Evolutionary conservation across 2,797 vertebrate species (phyloP), one percentile per base, ranked within the genome.

Genomic region (Phalanger gymnotis): DNA sequence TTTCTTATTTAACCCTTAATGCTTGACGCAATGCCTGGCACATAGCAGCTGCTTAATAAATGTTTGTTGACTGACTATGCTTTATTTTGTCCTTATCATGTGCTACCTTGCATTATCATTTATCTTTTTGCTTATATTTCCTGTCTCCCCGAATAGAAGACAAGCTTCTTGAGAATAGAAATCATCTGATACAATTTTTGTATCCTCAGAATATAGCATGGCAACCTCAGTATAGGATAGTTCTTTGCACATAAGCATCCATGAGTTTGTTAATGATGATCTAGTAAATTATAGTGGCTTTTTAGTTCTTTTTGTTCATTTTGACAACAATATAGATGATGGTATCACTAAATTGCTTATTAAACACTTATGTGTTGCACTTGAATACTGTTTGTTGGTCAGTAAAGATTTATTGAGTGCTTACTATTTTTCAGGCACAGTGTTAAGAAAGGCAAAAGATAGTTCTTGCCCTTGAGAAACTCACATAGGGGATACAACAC

Each of bases 281-380:
- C 87, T 28, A 95, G 34, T 91, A 91, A 96, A 96, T 90, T 81
- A 91, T 73, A 7, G 13, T 92, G 10, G 13, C 22, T 14, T 96
- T 94, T 93, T 53, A 31, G 55, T 91, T n/a, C n/a, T n/a, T n/a
- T n/a, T 52, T 95, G 61, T 40, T 95, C 90, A 57, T 58, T 95
- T 96, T 92, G 93, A 96, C 90, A 92, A 31, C 57, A 9, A 11
- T 90, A 94, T 57, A 93, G 16, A 92, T 92, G 34, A 93, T 92
- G 91, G 91, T 92, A 92, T 92, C 61, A 93, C 96, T 25, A 66
- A 94, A 92, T 93, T 73, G 31, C 34, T 66, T 90, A 91, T 94
- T 61, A 94, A 87, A 94, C 91, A 92, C 55, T 95, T 28, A 19
- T 47, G 90, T 61, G 19, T 58, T 94, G 10, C 66, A 93, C 28